phyloP scores from a whole-genome alignment of 2,888 invertebrate species.

The Heteromyza rotundicornis region DNA sequence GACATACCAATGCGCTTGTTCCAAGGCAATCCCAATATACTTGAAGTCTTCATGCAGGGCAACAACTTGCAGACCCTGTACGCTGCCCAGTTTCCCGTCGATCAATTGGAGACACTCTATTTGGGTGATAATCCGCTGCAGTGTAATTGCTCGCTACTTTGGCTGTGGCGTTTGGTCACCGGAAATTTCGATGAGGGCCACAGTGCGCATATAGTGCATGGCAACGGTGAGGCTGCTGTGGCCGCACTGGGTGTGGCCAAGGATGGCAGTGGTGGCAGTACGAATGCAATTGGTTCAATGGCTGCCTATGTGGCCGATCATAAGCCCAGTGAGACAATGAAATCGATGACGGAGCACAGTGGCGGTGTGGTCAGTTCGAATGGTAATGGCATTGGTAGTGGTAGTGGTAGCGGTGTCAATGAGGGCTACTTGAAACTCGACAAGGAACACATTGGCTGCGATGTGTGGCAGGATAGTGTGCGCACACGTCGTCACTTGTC shows the following conservation, averaged over 20 bases:
- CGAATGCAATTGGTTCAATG: conserved; percentile 37
- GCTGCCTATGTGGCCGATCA: conserved; percentile 54
- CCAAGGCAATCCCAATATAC: conserved; percentile 80
- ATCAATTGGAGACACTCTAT: conserved; percentile 75
- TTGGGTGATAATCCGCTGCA: conserved; percentile 83
- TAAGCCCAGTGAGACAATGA: conserved; percentile 40
- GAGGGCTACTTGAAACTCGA: conserved; percentile 54
- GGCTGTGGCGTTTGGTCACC: conserved; percentile 78
- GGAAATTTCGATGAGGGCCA: conserved; percentile 54
- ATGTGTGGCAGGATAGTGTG: conserved; percentile 56
- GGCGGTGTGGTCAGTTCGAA: not conserved
- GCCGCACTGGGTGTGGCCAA: conserved; percentile 48
- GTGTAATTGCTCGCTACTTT: conserved; percentile 86
- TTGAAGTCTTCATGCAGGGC: conserved; percentile 76
- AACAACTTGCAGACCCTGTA: conserved; percentile 78
- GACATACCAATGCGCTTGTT: conserved; percentile 82
- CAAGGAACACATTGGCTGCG: conserved; percentile 59
- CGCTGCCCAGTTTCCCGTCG: conserved; percentile 82
- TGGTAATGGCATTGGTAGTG: not conserved
- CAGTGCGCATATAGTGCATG: conserved; percentile 6
- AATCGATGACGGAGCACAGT: conserved; percentile 6
- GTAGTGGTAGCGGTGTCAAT: conserved; percentile 14
- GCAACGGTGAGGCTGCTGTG: conserved; percentile 45
- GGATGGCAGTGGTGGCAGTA: conserved; percentile 31
- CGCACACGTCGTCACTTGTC: conserved; percentile 52